These are phyloP conservation scores for Pocillopora meandrina DNA, from an alignment of 92 coral and sea anemone genomes.

Conservation along the genomic window DNA sequence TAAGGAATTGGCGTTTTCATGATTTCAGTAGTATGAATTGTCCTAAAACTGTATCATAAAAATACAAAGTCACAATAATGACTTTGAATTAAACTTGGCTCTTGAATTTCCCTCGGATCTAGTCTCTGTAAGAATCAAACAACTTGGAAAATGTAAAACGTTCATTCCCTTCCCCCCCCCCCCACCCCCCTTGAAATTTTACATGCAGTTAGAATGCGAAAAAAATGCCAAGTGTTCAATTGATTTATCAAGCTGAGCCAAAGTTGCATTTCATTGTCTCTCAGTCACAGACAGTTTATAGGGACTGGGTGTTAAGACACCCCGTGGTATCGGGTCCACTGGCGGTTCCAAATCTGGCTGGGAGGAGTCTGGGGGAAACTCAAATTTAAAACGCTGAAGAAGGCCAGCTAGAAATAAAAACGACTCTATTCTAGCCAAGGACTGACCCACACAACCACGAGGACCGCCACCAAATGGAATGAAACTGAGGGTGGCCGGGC, in stretches of 20 bases:
- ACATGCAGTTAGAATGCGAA: too few relatives aligned
- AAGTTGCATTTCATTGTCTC: not conserved
- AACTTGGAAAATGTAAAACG: too few relatives aligned
- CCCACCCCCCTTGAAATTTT: too few relatives aligned
- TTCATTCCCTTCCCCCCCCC: too few relatives aligned
- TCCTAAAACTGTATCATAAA: too few relatives aligned
- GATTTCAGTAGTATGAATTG: not conserved
- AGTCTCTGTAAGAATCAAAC: too few relatives aligned
- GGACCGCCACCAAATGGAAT: conserved; percentile 89
- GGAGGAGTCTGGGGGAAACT: conserved; percentile 63
- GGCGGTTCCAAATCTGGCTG: conserved; percentile 79
- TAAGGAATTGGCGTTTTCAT: conserved; percentile 54
- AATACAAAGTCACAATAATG: too few relatives aligned
- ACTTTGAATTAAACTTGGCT: too few relatives aligned
- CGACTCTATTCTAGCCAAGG: conserved; percentile 72
- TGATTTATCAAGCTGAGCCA: too few relatives aligned
- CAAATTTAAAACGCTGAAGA: conserved; percentile 70
- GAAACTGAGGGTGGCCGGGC: conserved; percentile 67
- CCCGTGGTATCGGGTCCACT: conserved; percentile 46
- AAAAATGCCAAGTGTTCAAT: too few relatives aligned
- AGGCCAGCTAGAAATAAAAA: conserved; percentile 73
- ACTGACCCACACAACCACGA: conserved; percentile 80
- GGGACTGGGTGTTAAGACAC: conserved; percentile 75
- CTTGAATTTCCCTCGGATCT: too few relatives aligned
- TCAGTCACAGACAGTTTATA: conserved; percentile 64